Evolutionary conservation across 2,113 vertebrate genomes (phyloP).

Genomic region (Osmerus eperlanus): DNA sequence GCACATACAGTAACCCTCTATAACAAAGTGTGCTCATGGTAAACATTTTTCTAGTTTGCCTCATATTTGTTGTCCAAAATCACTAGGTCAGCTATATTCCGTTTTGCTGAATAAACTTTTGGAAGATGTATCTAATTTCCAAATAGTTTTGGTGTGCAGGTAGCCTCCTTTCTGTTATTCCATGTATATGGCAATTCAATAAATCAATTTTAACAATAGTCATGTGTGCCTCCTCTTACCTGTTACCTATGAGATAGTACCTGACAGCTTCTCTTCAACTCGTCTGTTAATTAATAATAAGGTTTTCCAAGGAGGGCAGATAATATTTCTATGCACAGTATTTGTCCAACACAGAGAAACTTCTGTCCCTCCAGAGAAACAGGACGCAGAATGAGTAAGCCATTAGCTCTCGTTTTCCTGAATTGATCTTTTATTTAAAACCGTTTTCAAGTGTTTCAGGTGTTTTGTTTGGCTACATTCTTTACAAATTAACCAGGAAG

Average conservation of each 20-base stretch:
- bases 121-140: not conserved
- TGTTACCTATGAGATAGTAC: not conserved
- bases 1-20: too few relatives aligned
- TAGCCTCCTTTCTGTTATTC: constrained; percentile 14
- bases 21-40: too few relatives aligned
- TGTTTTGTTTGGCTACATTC: constrained; percentile 19
- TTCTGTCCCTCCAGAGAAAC: constrained; percentile 12
- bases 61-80: too few relatives aligned
- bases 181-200: constrained; percentile 6
- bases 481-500: constrained; percentile 14
- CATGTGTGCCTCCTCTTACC: too few relatives aligned
- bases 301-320: constrained; percentile 38
- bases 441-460: constrained; percentile 3
- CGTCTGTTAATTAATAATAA: constrained; percentile 71
- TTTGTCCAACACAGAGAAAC: constrained; percentile 37
- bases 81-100: too few relatives aligned
- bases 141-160: not conserved
- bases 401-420: constrained; percentile 41
- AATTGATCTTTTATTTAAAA: constrained; percentile 22
- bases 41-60: too few relatives aligned
- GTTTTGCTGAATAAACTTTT: not conserved
- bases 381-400: constrained; percentile 72
- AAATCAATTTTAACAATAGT: not conserved
- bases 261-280: constrained; percentile 15
- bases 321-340: constrained; percentile 36